Conservation (phyloP, 2,888 invertebrate species). For the Orthosia gracilis region DNA sequence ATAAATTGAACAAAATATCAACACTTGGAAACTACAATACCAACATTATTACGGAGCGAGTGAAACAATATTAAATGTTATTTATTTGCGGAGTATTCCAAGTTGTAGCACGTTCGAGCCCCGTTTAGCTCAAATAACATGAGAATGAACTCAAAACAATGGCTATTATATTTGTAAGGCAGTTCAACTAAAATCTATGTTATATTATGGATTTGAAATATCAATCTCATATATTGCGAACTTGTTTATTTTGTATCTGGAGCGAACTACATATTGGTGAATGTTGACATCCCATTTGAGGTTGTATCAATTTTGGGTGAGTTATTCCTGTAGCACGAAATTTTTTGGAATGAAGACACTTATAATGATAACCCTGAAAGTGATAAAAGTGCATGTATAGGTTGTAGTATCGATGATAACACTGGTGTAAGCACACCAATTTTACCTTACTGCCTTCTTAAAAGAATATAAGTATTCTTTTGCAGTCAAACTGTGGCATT, state of each 20-base stretch:
- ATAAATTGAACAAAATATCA: constrained; percentile 61
- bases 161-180: constrained; percentile 62
- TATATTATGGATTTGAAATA: constrained; percentile 53
- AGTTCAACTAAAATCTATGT: constrained; percentile 57
- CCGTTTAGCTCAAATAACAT: constrained; percentile 67
- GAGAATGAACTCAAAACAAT: constrained; percentile 66
- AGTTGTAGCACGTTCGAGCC: constrained; percentile 66
- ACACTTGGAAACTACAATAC: constrained; percentile 57
- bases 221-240: constrained; percentile 36
- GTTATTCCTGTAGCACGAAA: too few species aligned
- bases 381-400: too few species aligned
- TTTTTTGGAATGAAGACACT: neutral
- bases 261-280: neutral
- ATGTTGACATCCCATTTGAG: neutral
- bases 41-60: constrained; percentile 49
- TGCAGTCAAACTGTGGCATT: too few species aligned
- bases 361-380: too few species aligned
- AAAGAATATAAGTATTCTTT: too few species aligned
- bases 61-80: constrained; percentile 66
- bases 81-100: constrained; percentile 67
- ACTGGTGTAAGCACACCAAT: too few species aligned
- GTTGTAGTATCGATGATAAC: too few species aligned
- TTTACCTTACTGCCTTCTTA: too few species aligned
- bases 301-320: neutral
- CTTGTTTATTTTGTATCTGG: constrained; percentile 6